Conservation (phyloP, 2,888 invertebrate species). For the Xanthia icteritia region DNA sequence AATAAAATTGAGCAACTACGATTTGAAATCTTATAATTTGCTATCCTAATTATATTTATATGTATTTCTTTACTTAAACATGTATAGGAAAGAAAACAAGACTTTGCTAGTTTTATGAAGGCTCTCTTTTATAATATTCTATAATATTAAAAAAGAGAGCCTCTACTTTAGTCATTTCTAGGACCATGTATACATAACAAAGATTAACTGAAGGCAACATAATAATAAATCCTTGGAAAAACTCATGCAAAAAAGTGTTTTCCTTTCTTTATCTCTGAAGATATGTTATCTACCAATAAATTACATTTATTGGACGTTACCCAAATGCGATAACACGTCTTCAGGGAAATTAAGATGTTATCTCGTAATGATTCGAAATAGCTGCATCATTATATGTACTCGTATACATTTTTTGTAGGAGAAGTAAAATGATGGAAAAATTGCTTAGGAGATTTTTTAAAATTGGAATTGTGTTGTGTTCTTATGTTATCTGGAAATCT, state of each 20-base stretch:
- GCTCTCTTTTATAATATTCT: too few relatives aligned
- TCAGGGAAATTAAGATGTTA: slow-evolving; percentile 67
- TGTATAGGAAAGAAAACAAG: neutral
- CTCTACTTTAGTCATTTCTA: too few relatives aligned
- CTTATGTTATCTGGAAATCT: neutral
- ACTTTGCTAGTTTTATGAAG: neutral
- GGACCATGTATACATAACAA: neutral
- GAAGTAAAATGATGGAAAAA: neutral
- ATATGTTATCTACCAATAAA: slow-evolving; percentile 40
- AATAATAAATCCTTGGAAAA: neutral
- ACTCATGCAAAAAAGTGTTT: neutral
- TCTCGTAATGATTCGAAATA: slow-evolving; percentile 42
- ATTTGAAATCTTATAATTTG: neutral
- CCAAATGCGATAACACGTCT: slow-evolving; percentile 59
- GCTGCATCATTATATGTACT: slow-evolving; percentile 10
- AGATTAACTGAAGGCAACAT: neutral
- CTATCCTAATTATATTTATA: neutral
- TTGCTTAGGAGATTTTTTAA: neutral
- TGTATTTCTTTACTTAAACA: neutral
- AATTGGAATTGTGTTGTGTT: too few relatives aligned
- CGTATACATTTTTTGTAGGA: neutral
- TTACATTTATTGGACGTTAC: slow-evolving; percentile 58
- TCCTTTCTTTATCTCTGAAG: neutral
- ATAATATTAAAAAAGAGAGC: too few relatives aligned
- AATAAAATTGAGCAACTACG: neutral